Conservation (phyloP, 1,140 invertebrate species). For the Drusus annulatus region DNA sequence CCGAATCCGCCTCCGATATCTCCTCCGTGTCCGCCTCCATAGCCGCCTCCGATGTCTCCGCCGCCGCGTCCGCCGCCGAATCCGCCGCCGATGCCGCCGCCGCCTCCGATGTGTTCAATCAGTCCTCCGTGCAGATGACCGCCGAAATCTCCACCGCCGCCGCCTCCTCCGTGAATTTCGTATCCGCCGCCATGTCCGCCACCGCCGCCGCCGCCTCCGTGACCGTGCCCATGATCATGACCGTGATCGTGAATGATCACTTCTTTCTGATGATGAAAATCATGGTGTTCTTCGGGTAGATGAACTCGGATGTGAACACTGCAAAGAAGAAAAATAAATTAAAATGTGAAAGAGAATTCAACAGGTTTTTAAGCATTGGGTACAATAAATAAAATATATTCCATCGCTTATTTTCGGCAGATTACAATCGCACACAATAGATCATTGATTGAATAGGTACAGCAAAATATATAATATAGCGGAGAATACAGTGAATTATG, state of each 20-base stretch:
- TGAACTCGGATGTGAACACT: conserved; percentile 52
- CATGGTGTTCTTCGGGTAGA: conserved; percentile 49
- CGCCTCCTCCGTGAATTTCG: conserved; percentile 22
- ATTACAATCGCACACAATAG: not conserved
- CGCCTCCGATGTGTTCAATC: conserved; percentile 4
- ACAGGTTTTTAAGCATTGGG: not conserved
- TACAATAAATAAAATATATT: no score
- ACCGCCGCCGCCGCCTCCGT: conserved; percentile 33
- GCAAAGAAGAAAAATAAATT: conserved; percentile 36
- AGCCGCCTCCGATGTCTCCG: conserved; percentile 7
- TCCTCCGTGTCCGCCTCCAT: conserved; percentile 15
- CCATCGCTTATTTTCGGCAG: no score
- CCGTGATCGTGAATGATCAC: conserved; percentile 46
- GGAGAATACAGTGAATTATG: not conserved
- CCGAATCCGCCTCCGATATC: conserved; percentile 32
- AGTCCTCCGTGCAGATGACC: conserved; percentile 17
- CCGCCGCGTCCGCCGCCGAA: no score
- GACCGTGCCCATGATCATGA: conserved; percentile 17
- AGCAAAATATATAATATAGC: not conserved
- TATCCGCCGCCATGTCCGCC: conserved; percentile 25
- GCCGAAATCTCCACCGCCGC: conserved; percentile 15
- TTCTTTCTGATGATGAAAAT: conserved; percentile 52
- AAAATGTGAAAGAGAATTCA: not conserved
- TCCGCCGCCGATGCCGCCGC: conserved; percentile 11
- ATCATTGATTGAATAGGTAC: not conserved